Evolutionary conservation across 2,797 vertebrate species (phyloP).

Genomic region (Crocodylus rhombifer): DNA sequence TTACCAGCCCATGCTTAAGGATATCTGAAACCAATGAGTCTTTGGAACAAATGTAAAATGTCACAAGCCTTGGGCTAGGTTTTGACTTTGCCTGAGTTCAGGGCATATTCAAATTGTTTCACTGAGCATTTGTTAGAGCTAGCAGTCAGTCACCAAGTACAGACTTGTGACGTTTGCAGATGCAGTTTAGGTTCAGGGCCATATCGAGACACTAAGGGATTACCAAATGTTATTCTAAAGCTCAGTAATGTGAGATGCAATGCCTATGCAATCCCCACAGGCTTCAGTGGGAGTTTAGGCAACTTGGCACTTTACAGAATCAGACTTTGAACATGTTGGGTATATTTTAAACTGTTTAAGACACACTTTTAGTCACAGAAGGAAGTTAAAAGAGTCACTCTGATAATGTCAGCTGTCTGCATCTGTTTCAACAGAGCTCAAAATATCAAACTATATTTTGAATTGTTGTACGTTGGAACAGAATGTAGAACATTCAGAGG

Average conservation of each 20-base stretch:
- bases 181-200: neutral
- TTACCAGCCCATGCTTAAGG: accelerated
- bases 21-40: neutral
- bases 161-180: no score
- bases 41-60: neutral
- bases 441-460: neutral
- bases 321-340: neutral
- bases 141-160: neutral
- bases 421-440: neutral
- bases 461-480: neutral
- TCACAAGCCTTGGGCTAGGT: neutral
- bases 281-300: neutral
- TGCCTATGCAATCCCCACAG: accelerated
- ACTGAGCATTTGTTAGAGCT: accelerated
- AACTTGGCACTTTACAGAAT: neutral
- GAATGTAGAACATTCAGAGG: neutral
- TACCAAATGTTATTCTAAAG: neutral
- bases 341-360: neutral
- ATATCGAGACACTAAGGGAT: neutral
- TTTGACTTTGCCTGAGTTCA: neutral
- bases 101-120: no score
- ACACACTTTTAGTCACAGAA: neutral
- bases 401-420: neutral
- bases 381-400: neutral
- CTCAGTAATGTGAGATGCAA: neutral